Evolutionary conservation across 2,797 vertebrate species (phyloP), one percentile per base, ranked within the genome.

Genomic region (Petrocephalus sullivani): DNA sequence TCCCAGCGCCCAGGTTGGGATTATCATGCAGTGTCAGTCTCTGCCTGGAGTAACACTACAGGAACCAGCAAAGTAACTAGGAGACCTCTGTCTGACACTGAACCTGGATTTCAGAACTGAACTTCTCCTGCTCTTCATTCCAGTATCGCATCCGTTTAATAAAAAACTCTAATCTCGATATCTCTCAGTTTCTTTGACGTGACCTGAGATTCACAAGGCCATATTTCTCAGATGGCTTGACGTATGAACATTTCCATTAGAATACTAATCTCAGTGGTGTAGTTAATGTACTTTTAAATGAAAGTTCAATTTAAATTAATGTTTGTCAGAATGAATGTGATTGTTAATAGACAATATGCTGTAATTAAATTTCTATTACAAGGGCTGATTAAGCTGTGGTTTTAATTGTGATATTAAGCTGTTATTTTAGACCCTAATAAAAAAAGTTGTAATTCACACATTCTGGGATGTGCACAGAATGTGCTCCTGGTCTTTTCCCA

Each of bases 281-380:
- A 14, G 21, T 19, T 85, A 33, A 85, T 57, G 83, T 56, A 28
- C 21, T 85, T 60, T 86, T 37, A 33, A 57, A 33, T 86, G 84
- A 57, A 58, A 1, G 19, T 41, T 58, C 49, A 56, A 58, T 86
- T 86, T 86, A 19, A 57, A 56, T 33, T 71, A 87, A 87, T 56
- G 64, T 87, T 67, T 37, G 67, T 56, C 41, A 53, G 46, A 87
- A 75, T 21, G 19, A 28, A 87, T 16, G 53, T 78, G 78, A 78
- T 54, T 56, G 87, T 78, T 78, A 75, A 87, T 75, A 87, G 51
- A 54, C 61, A n/a, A 54, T 75, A 54, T 57, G 64, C 37, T 81
- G 71, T 58, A 78, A 81, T 87, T 61, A 60, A 46, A 78, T 58
- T 19, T 78, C 54, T 46, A 28, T 58, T 82, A 6, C 57, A 2